These are phyloP conservation scores for Epinephelus coioides DNA, from an alignment of 2,797 vertebrate species.

Conservation along the genomic window DNA sequence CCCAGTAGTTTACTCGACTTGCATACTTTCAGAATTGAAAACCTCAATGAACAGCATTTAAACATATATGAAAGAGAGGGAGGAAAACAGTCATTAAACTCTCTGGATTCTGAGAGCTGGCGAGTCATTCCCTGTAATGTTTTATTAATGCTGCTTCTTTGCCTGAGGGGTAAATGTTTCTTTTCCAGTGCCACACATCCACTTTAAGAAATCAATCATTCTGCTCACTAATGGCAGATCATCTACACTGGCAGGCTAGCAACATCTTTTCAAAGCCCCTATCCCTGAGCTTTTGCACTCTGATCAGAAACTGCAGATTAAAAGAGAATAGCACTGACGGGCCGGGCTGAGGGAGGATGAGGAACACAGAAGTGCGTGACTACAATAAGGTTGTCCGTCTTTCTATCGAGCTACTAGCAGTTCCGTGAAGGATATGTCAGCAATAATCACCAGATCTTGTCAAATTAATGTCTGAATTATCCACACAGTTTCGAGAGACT, in stretches of 20 bases:
- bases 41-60: constrained; percentile 56
- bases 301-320: constrained; percentile 58
- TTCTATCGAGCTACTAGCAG: neutral
- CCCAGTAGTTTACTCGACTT: neutral
- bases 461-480: constrained; percentile 21
- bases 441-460: constrained; percentile 9
- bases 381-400: neutral
- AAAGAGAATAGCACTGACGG: constrained; percentile 40
- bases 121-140: constrained; percentile 80
- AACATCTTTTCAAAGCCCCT: constrained; percentile 58
- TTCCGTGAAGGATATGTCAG: constrained; percentile 17
- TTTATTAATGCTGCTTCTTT: constrained; percentile 82
- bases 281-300: constrained; percentile 36
- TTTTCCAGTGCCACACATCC: constrained; percentile 71
- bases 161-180: constrained; percentile 80
- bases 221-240: constrained; percentile 75
- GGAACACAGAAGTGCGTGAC: neutral
- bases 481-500: neutral
- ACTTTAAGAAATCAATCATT: constrained; percentile 79
- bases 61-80: constrained; percentile 46
- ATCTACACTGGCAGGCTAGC: constrained; percentile 54
- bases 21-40: constrained; percentile 22
- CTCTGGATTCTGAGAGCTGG: constrained; percentile 55
- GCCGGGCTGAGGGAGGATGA: constrained; percentile 9
- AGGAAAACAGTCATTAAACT: constrained; percentile 71